These are phyloP conservation scores for Helogale parvula DNA, from an alignment of 2,113 vertebrate genomes.

Conservation along the genomic window DNA sequence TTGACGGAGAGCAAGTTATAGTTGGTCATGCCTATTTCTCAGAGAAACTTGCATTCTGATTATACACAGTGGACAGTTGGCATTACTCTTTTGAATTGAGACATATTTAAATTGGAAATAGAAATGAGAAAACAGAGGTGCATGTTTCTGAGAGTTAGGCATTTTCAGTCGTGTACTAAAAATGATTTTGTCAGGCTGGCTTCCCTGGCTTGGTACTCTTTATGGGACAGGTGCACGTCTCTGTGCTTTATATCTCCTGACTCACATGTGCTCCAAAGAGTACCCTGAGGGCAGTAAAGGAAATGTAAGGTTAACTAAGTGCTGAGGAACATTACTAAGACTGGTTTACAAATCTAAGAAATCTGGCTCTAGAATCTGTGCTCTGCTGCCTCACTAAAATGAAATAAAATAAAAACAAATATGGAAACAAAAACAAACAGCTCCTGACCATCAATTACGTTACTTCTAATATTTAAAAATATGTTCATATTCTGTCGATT, in stretches of 20 bases:
- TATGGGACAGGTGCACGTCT: fast-evolving
- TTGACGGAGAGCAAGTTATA: background rate
- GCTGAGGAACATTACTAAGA: too few species aligned
- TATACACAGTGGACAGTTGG: background rate
- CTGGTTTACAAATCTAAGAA: background rate
- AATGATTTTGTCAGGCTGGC: background rate
- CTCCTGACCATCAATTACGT: background rate
- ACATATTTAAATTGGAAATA: background rate
- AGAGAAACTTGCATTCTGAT: background rate
- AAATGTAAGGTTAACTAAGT: background rate
- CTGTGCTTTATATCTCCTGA: fast-evolving
- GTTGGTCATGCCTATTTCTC: background rate
- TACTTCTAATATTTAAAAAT: background rate
- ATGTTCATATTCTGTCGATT: background rate
- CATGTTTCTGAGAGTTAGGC: background rate
- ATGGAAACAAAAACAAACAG: background rate
- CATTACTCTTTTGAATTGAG: background rate
- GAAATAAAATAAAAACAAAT: background rate
- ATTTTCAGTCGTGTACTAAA: background rate
- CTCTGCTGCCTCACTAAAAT: background rate
- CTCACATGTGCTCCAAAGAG: fast-evolving
- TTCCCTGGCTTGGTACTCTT: background rate
- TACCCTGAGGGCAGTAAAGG: fast-evolving
- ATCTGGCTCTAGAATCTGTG: background rate
- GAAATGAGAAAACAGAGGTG: background rate